A percentile compares a stretch with the other conserved stretches of the same genome.
Evolutionary conservation across 2,797 vertebrate species (phyloP).

Genomic region (Sarcophilus harrisii): DNA sequence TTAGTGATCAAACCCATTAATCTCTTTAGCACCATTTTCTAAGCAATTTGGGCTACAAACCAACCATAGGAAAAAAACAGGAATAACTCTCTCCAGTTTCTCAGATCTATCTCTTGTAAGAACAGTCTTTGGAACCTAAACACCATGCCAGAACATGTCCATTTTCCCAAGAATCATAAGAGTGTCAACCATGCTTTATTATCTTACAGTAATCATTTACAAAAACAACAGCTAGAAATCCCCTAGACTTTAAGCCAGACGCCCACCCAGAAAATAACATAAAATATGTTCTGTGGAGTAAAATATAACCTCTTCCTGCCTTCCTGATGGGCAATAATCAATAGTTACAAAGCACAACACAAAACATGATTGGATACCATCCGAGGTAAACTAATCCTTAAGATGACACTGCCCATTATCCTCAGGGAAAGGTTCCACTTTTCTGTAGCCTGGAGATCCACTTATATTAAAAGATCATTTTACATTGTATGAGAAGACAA

Average conservation of each 20-base stretch:
- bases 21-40: neutral
- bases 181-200: neutral
- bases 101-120: neutral
- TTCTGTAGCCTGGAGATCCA: neutral
- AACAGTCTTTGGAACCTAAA: neutral
- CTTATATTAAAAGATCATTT: neutral
- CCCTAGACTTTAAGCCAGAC: constrained; percentile 62
- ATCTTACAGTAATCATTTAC: constrained; percentile 46
- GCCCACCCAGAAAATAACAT: constrained; percentile 48
- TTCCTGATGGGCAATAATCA: neutral
- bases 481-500: neutral
- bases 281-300: constrained; percentile 49
- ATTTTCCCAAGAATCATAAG: neutral
- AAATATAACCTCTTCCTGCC: constrained; percentile 38
- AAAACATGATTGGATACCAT: neutral
- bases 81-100: neutral
- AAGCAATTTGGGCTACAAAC: neutral
- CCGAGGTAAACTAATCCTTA: neutral
- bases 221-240: constrained; percentile 74
- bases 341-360: neutral
- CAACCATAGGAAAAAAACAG: neutral
- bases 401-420: neutral
- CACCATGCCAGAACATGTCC: neutral
- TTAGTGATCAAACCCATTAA: neutral
- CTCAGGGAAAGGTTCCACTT: neutral